Evolutionary conservation across 2,888 invertebrate species (phyloP), one percentile per base, ranked within the genome.

Genomic region (Cactoblastis cactorum): DNA sequence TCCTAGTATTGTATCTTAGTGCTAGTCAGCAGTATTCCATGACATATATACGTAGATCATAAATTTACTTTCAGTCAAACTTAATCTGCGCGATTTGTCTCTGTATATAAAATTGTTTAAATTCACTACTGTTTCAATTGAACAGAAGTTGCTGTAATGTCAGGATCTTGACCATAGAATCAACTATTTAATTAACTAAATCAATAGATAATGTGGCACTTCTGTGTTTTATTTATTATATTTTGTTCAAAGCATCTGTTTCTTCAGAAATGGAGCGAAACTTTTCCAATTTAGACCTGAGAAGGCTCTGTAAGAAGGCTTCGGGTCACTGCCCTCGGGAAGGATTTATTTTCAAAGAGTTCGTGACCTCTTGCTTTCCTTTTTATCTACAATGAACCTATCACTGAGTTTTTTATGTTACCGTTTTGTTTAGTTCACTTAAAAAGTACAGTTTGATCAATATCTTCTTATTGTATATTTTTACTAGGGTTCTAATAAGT

Each of bases 281-380:
- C 65, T 77, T 77, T 74, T 73, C 72, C 75, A 76, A 77, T 75
- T 74, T 72, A 56, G 61, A 61, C 61, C 58, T 54, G 54, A 53
- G 43, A 49, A 50, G 51, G 37, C 51, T 47, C 14, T 33, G 50
- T 51, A 47, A 43, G 38, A 51, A 50, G 18, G 34, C 28, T 43
- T 28, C 51, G 50, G 58, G 58, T 56, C 53, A 51, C 45, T 48
- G 58, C 49, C 52, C 56, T 28, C 51, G 60, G 62, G 59, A 53
- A 53, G 59, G 59, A 64, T 66, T 69, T 66, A 64, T 69, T 64
- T 60, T 57, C 61, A 53, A 56, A 61, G 57, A 56, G 59, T 52
- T 53, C 55, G 50, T 51, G 55, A 57, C 55, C 55, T 51, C 53
- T 45, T 41, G 33, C 33, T 12, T 8, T 15, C 41, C 32, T 49